These are phyloP conservation scores for Troglohyphantes excavatus DNA, from an alignment of 2,888 invertebrate species.

Conservation along the genomic window DNA sequence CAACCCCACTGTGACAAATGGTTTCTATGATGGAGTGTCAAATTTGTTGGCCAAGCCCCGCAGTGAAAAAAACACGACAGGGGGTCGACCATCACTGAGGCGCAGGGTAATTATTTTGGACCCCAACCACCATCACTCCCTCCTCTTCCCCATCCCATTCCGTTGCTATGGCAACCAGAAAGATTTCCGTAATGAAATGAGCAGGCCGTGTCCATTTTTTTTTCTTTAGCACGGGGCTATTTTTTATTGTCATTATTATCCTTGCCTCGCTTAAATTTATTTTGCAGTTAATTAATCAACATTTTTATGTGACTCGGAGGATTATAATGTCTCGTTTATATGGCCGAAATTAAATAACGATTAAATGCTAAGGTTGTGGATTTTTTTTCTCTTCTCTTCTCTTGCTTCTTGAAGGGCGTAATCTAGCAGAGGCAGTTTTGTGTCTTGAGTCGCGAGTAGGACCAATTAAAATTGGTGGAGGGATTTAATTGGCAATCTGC, in stretches of 20 bases:
- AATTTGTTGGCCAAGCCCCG: conserved; percentile 74
- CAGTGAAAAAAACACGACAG: conserved; percentile 67
- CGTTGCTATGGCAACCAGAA: conserved; percentile 53
- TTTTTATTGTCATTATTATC: conserved; percentile 67
- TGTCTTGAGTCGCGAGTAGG: conserved; percentile 17
- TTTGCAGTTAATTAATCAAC: conserved; percentile 75
- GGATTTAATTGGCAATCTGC: conserved; percentile 43
- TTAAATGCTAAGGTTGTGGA: conserved; percentile 69
- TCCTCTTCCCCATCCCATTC: conserved; percentile 12
- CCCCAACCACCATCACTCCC: too few relatives aligned
- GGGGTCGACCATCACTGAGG: conserved; percentile 54
- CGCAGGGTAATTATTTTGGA: conserved; percentile 70
- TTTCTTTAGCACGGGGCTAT: conserved; percentile 17
- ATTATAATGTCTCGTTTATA: conserved; percentile 75
- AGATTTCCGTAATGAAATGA: conserved; percentile 71
- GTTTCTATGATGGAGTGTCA: conserved; percentile 76
- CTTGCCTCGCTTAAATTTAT: conserved; percentile 62
- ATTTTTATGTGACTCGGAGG: conserved; percentile 69
- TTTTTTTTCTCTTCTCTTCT: conserved; percentile 19
- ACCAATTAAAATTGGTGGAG: conserved; percentile 23
- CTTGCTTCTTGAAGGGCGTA: conserved; percentile 17
- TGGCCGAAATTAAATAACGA: conserved; percentile 73
- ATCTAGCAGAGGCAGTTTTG: conserved; percentile 37
- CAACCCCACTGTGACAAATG: conserved; percentile 69
- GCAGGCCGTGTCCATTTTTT: conserved; percentile 51